These are phyloP conservation scores for Acrocephalus scirpaceus DNA, from an alignment of 2,797 vertebrate genomes.

Conservation along the genomic window DNA sequence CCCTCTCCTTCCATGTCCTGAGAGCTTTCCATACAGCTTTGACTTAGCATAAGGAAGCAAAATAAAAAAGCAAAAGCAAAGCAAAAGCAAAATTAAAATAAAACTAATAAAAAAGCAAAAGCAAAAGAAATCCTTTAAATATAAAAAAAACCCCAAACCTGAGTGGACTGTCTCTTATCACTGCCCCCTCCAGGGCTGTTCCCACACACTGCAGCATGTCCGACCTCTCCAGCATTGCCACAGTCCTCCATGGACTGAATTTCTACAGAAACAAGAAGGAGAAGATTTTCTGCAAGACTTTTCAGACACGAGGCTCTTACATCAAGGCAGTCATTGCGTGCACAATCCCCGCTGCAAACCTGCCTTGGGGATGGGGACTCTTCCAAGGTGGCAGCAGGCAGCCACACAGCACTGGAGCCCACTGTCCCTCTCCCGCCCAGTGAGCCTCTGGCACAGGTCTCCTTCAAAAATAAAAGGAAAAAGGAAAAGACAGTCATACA, in stretches of 20 bases:
- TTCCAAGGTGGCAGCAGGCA: accelerated
- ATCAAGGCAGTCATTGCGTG: accelerated
- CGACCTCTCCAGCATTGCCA: not conserved
- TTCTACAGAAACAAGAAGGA: not conserved
- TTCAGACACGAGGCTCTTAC: not conserved
- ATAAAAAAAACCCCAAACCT: not conserved
- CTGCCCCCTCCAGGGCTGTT: not conserved
- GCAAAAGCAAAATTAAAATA: too few relatives aligned
- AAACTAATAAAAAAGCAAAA: too few relatives aligned
- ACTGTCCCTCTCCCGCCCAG: not conserved
- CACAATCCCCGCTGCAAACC: not conserved
- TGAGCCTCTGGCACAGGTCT: accelerated
- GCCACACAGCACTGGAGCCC: accelerated
- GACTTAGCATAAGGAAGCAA: not conserved
- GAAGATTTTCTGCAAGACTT: not conserved
- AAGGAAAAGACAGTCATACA: conserved; percentile 49
- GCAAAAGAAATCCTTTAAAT: too few relatives aligned
- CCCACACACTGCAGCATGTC: not conserved
- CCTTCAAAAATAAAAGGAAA: not conserved
- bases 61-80: too few relatives aligned
- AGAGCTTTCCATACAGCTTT: not conserved
- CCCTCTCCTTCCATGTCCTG: not conserved
- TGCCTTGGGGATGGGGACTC: not conserved
- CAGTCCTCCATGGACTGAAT: not conserved
- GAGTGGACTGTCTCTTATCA: not conserved